These are phyloP conservation scores for Digitonthophagus gazella DNA, from an alignment of 2,888 invertebrate genomes.

Conservation along the genomic window DNA sequence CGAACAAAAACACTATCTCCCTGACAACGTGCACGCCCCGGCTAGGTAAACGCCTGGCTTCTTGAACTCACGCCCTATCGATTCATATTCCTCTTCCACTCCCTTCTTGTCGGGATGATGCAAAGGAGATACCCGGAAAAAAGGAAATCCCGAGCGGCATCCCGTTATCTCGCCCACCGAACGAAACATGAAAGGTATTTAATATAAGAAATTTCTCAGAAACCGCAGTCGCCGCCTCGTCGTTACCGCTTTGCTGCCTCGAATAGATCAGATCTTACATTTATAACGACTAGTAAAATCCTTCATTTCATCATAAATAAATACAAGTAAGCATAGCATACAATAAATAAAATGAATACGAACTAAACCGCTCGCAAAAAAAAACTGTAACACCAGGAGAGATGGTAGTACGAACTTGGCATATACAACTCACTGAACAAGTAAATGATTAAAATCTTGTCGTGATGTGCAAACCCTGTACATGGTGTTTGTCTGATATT, in stretches of 20 bases:
- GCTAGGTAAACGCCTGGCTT: constrained; percentile 6
- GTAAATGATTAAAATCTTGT: too few relatives aligned
- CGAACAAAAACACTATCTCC: constrained; percentile 15
- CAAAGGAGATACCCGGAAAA: neutral
- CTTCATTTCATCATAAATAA: neutral
- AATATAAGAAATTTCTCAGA: neutral
- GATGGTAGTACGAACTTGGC: too few relatives aligned
- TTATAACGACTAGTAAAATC: neutral
- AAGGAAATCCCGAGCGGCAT: neutral
- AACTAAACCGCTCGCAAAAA: too few relatives aligned
- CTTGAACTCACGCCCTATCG: neutral
- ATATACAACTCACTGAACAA: too few relatives aligned
- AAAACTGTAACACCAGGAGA: too few relatives aligned
- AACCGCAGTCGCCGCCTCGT: neutral
- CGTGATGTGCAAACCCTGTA: too few relatives aligned
- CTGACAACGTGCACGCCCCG: constrained; percentile 9
- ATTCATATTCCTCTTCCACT: neutral
- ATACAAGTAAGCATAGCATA: neutral
- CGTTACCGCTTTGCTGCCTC: neutral
- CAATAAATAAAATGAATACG: neutral
- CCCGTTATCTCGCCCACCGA: neutral
- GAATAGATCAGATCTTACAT: neutral
- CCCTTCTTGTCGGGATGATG: neutral
- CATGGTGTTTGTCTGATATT: too few relatives aligned
- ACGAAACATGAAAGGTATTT: neutral